Conservation (phyloP, 2,888 invertebrate genomes). For the Acanthosepion esculentum region DNA sequence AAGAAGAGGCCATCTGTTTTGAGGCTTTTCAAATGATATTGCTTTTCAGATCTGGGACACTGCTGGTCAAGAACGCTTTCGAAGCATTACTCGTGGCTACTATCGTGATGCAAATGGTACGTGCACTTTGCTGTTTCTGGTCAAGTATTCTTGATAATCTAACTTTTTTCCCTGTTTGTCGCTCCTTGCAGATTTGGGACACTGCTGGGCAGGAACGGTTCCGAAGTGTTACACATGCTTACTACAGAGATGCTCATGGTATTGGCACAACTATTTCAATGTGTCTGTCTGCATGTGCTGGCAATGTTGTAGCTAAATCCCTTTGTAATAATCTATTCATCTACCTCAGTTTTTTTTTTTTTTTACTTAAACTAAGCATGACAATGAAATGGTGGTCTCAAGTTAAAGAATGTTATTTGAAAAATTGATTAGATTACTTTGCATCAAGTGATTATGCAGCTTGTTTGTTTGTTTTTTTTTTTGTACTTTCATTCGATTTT, state of each 20-base stretch:
- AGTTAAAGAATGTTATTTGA: no score
- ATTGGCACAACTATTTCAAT: slow-evolving; percentile 48
- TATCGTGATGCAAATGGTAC: slow-evolving; percentile 72
- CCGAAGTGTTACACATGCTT: slow-evolving; percentile 72
- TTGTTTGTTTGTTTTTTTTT: no score
- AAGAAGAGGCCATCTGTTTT: background rate
- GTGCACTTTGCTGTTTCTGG: slow-evolving; percentile 47
- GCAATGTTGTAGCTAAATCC: background rate
- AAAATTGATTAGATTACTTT: no score
- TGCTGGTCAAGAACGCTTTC: slow-evolving; percentile 70
- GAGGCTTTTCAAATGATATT: slow-evolving; percentile 1
- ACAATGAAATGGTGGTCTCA: background rate
- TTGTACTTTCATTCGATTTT: no score
- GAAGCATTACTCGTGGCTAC: slow-evolving; percentile 71
- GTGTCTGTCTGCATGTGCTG: background rate
- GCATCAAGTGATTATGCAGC: no score
- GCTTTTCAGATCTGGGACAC: slow-evolving; percentile 72
- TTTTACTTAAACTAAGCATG: background rate
- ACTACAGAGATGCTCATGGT: slow-evolving; percentile 74
- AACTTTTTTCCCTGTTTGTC: slow-evolving; percentile 2
- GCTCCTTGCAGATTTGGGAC: slow-evolving; percentile 72
- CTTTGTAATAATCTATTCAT: background rate
- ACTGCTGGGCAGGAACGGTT: slow-evolving; percentile 74
- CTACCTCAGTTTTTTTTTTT: background rate
- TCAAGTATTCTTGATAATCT: background rate